These are phyloP conservation scores for Drosophila elegans DNA, from an alignment of 1,140 invertebrate species.

Conservation along the genomic window DNA sequence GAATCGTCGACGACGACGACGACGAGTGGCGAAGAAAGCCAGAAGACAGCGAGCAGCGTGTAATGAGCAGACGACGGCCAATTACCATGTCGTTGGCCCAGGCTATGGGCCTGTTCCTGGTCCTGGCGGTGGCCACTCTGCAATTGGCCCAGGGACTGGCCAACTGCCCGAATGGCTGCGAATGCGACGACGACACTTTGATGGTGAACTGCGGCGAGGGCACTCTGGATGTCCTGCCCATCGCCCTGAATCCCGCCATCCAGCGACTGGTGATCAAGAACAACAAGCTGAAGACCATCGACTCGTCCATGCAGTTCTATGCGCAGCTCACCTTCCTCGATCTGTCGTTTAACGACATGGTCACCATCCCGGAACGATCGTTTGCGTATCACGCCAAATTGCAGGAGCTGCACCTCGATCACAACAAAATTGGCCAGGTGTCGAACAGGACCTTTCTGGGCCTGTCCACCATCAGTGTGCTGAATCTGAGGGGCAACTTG, in stretches of 20 bases:
- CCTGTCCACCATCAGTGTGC: slow-evolving; percentile 90
- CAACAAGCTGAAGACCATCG: slow-evolving; percentile 94
- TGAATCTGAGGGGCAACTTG: slow-evolving; percentile 93
- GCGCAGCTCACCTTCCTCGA: slow-evolving; percentile 93
- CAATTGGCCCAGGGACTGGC: slow-evolving; percentile 79
- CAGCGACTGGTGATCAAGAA: slow-evolving; percentile 92
- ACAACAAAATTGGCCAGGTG: slow-evolving; percentile 93
- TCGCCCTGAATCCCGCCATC: slow-evolving; percentile 95
- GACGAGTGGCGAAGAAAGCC: slow-evolving; percentile 9
- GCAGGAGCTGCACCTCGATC: slow-evolving; percentile 92
- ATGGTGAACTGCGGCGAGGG: slow-evolving; percentile 94
- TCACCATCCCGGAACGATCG: slow-evolving; percentile 91
- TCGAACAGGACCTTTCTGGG: slow-evolving; percentile 92
- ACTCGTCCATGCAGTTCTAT: slow-evolving; percentile 94
- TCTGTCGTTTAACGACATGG: slow-evolving; percentile 92
- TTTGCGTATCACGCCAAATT: slow-evolving; percentile 92
- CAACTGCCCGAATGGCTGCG: slow-evolving; percentile 91
- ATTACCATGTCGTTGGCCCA: slow-evolving; percentile 74
- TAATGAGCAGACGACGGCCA: slow-evolving; percentile 66
- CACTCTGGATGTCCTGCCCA: slow-evolving; percentile 94
- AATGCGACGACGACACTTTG: slow-evolving; percentile 94
- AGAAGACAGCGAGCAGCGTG: slow-evolving; percentile 11
- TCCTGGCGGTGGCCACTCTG: slow-evolving; percentile 16
- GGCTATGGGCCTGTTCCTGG: slow-evolving; percentile 17
- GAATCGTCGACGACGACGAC: slow-evolving; percentile 3